Percentiles rank a stretch among this genome's conserved stretches.
These are phyloP conservation scores for Linyphia triangularis DNA, from an alignment of 2,888 invertebrate genomes.

Conservation along the genomic window DNA sequence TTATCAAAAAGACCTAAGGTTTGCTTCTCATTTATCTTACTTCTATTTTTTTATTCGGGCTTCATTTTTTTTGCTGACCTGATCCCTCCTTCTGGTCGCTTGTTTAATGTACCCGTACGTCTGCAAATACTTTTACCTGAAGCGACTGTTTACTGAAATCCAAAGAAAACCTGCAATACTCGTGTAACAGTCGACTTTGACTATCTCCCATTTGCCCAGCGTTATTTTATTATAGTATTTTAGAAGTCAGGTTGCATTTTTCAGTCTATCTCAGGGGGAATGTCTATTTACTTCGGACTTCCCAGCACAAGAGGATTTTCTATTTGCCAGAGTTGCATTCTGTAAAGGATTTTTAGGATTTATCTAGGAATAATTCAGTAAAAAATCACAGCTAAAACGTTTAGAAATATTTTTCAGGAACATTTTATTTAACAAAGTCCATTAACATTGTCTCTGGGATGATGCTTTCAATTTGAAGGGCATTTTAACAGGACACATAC, in stretches of 20 bases:
- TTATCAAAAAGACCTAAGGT: not conserved
- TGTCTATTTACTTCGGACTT: not conserved
- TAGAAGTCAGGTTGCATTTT: constrained; percentile 3
- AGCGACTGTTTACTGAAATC: constrained; percentile 45
- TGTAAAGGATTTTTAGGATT: not conserved
- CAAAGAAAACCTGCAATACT: not conserved
- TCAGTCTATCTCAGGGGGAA: not conserved
- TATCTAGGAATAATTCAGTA: no score
- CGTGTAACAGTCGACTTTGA: not conserved
- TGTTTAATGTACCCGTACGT: constrained; percentile 34
- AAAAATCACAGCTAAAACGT: no score
- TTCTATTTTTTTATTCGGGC: not conserved
- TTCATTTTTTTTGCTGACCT: not conserved
- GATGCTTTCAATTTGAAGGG: no score
- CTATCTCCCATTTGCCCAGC: not conserved
- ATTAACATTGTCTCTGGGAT: no score
- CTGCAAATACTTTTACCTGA: constrained; percentile 47
- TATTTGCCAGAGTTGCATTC: not conserved
- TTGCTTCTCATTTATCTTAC: not conserved
- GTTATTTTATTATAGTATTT: not conserved
- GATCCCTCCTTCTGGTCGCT: not conserved
- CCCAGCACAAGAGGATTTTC: not conserved
- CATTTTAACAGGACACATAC: no score
- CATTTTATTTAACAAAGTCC: no score
- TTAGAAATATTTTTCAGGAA: no score